A percentile compares a stretch with the other conserved stretches of the same genome.
Evolutionary conservation across 2,113 vertebrate species (phyloP).

Genomic region (Trochalopteron elliotii): DNA sequence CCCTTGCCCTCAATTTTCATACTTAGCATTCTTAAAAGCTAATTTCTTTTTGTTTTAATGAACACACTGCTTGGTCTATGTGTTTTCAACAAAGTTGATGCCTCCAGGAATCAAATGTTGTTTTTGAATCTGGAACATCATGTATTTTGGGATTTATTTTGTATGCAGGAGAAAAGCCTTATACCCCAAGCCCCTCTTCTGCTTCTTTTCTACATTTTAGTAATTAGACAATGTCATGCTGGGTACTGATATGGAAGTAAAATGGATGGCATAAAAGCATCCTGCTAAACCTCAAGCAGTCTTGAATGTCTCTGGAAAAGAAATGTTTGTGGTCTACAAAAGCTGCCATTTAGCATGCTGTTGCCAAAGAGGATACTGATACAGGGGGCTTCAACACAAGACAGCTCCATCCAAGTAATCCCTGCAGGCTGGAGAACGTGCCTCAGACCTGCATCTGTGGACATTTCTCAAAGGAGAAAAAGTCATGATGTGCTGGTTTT

Average conservation of each 20-base stretch:
- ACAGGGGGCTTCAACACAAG: background rate
- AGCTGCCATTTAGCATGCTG: background rate
- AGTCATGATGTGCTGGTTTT: background rate
- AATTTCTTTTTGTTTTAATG: background rate
- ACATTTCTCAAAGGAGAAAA: background rate
- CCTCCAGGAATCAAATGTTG: background rate
- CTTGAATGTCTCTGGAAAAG: background rate
- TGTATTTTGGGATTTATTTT: background rate
- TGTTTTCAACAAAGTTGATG: background rate
- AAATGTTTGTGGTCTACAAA: background rate
- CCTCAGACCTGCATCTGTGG: background rate
- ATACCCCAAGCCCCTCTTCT: background rate
- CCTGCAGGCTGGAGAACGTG: background rate
- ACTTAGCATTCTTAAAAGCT: background rate
- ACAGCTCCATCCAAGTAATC: background rate
- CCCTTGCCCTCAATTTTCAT: background rate
- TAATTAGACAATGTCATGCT: background rate
- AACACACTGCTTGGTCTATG: background rate
- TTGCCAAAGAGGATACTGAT: background rate
- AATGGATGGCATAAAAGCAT: background rate
- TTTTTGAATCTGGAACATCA: background rate
- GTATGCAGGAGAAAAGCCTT: background rate
- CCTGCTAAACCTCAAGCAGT: background rate
- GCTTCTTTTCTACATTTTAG: background rate
- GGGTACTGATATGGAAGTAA: background rate